A percentile compares a stretch with the other conserved stretches of the same genome.
Evolutionary conservation across 2,113 vertebrate species (phyloP).

Genomic region (Vicugna pacos): DNA sequence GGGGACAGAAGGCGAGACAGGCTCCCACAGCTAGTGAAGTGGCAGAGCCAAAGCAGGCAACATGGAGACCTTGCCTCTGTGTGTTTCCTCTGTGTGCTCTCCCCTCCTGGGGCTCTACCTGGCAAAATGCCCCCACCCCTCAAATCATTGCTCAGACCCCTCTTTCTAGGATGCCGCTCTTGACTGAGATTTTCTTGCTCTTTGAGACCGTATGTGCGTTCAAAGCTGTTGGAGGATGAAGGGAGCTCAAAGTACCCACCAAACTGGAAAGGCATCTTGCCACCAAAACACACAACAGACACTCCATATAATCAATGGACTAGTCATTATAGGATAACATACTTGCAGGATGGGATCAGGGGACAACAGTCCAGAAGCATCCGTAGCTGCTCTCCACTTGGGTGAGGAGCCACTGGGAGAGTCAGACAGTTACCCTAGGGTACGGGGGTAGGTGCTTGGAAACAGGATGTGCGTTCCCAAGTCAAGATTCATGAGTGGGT

Average conservation of each 20-base stretch:
- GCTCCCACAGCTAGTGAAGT: neutral
- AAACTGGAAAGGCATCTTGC: neutral
- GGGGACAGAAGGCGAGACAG: rapidly evolving
- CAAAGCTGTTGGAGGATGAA: neutral
- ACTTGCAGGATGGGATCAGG: neutral
- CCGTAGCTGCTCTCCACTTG: neutral
- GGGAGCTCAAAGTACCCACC: neutral
- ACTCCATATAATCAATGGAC: neutral
- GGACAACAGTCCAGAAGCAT: neutral
- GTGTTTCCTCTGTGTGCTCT: neutral
- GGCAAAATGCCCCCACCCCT: neutral
- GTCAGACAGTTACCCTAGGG: neutral
- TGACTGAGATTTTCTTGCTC: neutral
- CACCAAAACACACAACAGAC: neutral
- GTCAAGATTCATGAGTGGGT: neutral
- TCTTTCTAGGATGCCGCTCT: neutral
- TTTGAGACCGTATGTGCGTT: neutral
- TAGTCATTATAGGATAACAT: neutral
- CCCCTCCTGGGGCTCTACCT: neutral
- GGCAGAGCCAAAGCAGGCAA: neutral
- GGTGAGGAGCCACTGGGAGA: neutral
- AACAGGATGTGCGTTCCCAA: neutral
- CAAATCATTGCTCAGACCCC: neutral
- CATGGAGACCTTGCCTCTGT: neutral
- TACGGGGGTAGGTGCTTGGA: neutral